These are phyloP conservation scores for Pelusios castaneus DNA, from an alignment of 2,113 vertebrate genomes.

Conservation along the genomic window DNA sequence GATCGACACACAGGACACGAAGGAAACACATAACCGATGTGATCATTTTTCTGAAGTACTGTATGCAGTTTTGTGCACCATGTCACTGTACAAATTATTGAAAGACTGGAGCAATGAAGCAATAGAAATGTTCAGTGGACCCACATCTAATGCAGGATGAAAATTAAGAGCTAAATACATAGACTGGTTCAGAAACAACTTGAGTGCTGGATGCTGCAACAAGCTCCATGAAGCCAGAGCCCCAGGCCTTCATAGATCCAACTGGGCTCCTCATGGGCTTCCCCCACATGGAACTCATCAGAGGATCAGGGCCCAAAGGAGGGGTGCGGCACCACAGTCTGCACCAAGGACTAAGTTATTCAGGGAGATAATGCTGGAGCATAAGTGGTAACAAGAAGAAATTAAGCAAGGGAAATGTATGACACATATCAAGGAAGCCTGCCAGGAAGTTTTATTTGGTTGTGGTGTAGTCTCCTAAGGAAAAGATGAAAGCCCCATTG, in stretches of 20 bases:
- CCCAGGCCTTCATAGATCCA: neutral
- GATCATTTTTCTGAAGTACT: neutral
- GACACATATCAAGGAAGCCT: rapidly evolving
- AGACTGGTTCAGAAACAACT: neutral
- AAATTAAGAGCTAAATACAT: neutral
- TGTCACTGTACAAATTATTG: rapidly evolving
- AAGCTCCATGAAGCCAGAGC: neutral
- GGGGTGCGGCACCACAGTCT: neutral
- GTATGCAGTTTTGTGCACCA: rapidly evolving
- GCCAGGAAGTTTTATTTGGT: rapidly evolving
- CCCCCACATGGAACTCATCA: neutral
- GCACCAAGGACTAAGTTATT: neutral
- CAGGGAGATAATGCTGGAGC: neutral
- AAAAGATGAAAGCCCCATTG: rapidly evolving
- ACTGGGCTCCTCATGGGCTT: neutral
- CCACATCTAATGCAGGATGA: neutral
- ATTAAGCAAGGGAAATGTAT: neutral
- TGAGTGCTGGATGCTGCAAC: neutral
- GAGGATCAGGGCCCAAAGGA: neutral
- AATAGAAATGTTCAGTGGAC: neutral
- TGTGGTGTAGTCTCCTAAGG: rapidly evolving
- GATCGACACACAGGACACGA: neutral
- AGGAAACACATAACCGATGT: rapidly evolving
- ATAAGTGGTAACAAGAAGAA: neutral
- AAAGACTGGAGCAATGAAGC: rapidly evolving